phyloP scores from a whole-genome alignment of 1,140 invertebrate species.

The Apis cerana region DNA sequence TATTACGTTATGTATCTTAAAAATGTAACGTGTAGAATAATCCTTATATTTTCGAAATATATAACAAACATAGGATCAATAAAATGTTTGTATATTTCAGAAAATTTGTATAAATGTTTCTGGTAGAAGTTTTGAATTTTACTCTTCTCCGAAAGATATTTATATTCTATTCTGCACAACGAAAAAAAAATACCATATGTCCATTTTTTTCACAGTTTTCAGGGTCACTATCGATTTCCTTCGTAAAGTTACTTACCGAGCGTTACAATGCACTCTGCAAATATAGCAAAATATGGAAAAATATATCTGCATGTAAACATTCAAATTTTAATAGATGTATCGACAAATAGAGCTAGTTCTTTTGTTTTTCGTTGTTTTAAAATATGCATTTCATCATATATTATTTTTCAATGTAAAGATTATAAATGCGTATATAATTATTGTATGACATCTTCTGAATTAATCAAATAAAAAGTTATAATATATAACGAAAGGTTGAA shows the following conservation, averaged over 20 bases:
- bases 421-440: no score
- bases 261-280: not conserved
- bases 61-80: not conserved
- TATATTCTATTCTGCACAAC: not conserved
- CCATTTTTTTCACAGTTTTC: slow-evolving; percentile 8
- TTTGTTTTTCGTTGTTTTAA: no score
- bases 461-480: no score
- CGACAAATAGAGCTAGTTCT: no score
- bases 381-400: no score
- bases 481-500: no score
- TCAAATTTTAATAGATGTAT: not conserved
- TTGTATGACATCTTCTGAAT: no score
- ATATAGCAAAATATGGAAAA: not conserved
- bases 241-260: not conserved
- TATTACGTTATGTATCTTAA: not conserved
- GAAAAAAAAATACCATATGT: no score
- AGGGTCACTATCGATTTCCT: slow-evolving; percentile 22
- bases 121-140: not conserved
- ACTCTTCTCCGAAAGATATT: not conserved
- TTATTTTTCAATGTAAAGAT: no score
- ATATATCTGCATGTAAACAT: not conserved
- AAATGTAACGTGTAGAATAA: not conserved
- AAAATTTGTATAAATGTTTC: not conserved
- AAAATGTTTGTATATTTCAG: not conserved
- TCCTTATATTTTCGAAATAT: not conserved